phyloP scores from a whole-genome alignment of 2,797 vertebrate species.

The Anniella stebbinsi region DNA sequence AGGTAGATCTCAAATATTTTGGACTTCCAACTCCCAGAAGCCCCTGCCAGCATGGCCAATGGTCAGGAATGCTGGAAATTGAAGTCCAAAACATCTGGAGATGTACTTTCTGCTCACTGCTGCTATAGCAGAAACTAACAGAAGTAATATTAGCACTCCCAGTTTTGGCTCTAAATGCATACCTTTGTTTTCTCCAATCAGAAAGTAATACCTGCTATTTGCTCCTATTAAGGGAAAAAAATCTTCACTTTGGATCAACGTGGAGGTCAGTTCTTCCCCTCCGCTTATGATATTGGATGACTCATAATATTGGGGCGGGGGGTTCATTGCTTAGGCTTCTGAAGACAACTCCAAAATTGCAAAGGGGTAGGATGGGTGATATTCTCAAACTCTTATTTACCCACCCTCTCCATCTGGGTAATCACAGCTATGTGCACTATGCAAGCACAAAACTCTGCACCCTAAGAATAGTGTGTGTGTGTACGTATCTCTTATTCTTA shows the following conservation, averaged over 20 bases:
- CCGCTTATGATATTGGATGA: background rate
- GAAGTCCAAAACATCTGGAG: no score
- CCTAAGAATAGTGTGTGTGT: background rate
- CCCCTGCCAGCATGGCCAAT: no score
- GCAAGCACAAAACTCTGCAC: background rate
- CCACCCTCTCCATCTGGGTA: no score
- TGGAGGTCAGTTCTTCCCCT: background rate
- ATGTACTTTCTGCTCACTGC: no score
- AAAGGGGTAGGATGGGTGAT: background rate
- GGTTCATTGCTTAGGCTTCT: background rate
- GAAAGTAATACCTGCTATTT: background rate
- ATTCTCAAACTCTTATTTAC: background rate
- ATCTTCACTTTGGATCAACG: background rate
- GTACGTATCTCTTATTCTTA: no score
- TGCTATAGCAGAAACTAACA: background rate
- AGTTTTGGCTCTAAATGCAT: background rate
- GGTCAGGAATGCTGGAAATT: no score
- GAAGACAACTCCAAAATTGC: background rate
- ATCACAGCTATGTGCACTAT: no score
- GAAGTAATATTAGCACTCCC: background rate
- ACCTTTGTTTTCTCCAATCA: background rate
- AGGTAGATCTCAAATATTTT: no score
- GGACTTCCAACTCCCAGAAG: no score
- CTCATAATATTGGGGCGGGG: background rate
- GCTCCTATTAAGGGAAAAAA: background rate